Evolutionary conservation across 2,888 invertebrate genomes (phyloP).

Genomic region (Oscheius sp.): DNA sequence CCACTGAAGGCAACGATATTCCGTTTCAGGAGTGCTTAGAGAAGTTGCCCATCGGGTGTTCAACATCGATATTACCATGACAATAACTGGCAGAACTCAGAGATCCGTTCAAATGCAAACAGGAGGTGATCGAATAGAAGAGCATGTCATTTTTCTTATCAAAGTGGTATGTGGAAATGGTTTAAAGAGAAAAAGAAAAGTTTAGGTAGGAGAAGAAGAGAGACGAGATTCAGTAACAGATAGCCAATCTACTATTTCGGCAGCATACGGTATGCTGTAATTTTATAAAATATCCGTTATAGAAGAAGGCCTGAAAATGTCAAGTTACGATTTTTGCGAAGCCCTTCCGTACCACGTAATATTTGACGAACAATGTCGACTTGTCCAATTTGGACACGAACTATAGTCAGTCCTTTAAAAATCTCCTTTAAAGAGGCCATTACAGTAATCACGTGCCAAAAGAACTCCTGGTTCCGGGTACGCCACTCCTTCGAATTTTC

Average conservation of each 20-base stretch:
- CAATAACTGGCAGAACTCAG: conserved; percentile 85
- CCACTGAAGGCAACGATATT: not conserved
- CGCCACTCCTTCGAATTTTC: conserved; percentile 66
- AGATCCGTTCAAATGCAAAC: conserved; percentile 75
- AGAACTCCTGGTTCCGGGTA: conserved; percentile 64
- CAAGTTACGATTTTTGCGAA: conserved; percentile 47
- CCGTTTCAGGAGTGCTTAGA: conserved; percentile 85
- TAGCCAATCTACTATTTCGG: conserved; percentile 6
- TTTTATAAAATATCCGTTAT: conserved; percentile 24
- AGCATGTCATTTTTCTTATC: conserved; percentile 59
- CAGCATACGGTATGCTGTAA: not conserved
- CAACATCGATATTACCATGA: conserved; percentile 89
- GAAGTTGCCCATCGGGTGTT: conserved; percentile 93
- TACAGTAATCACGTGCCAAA: conserved; percentile 65
- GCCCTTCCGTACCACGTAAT: conserved; percentile 69
- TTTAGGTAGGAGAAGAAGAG: not conserved
- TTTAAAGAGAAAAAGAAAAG: not conserved
- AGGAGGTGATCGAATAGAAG: conserved; percentile 59
- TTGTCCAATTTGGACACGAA: conserved; percentile 68
- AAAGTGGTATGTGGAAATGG: conserved; percentile 31
- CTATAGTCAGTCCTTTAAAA: conserved; percentile 57
- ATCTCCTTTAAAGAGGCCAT: not conserved
- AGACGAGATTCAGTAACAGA: conserved; percentile 16
- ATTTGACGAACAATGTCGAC: conserved; percentile 65
- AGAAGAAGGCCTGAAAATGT: conserved; percentile 43